Base-by-base conservation (phyloP, 2,888 invertebrate species). In the Harpalus rubripes region DNA sequence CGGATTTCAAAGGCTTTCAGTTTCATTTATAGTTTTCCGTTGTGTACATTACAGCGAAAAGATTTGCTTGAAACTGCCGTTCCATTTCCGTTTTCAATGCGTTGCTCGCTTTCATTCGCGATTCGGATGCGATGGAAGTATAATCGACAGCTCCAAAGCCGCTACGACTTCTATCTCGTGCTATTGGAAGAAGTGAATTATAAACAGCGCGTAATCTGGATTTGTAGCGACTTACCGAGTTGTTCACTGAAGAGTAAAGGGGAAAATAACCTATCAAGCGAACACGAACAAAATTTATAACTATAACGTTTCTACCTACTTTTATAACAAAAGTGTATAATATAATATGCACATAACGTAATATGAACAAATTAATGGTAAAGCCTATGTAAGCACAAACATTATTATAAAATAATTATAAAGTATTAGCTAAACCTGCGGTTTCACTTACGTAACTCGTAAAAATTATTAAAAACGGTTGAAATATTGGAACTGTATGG, bases 211-310 rank as follows among this genome's bases (percentile, higher is more conserved):
- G 72, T 72, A 82, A 82, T 82, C 82, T 82, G 82, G 82, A 65
- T 81, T 81, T 81, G 44, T 44, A 68, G 16, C 32, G 16, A 76
- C 83, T 83, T 83, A 83, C 76, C 83, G 59, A 83, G 44, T 32
- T 74, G 41, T 83, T 52, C 83, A 83, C 8, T 74, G 86, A 86
- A 84, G n/a, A 84, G 76, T 63, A 85, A 74, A 85, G 68, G 18
- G 81, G 68, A 16, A 85, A 86, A 84, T 26, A 86, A 72, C 85
- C 81, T 59, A 22, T 85, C 83, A 87, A 8, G 86, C 87, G 18
- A 87, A 76, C 0, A 86, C 79, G n/a, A 87, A 87, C 61, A 87
- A 52, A 3, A 22, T 22, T 3, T n/a, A n/a, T n/a, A n/a, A n/a
- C n/a, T n/a, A n/a, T 22, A 22, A 22, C 1, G 3, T 22, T 44